Base-by-base conservation (phyloP, 2,113 vertebrate species). In the Aphyosemion australe region DNA sequence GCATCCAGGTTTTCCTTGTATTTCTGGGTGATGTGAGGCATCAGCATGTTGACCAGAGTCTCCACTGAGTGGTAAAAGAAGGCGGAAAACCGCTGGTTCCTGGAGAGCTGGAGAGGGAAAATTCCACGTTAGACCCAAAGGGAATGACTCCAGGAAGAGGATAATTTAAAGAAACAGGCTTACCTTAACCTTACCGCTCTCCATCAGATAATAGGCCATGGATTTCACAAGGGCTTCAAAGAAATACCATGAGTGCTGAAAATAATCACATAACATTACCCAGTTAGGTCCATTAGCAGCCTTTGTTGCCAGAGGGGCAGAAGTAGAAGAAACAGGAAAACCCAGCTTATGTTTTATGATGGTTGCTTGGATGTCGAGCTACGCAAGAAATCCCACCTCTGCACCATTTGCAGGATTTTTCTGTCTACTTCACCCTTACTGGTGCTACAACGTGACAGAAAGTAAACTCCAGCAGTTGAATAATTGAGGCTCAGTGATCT, bases 221-320 rank as follows among this genome's bases (percentile, higher is more conserved):
- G 97, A 99, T 85, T 99, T 99, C 78, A 97, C 94, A 70, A 99
- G 84, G 54, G 95, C 93, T 88, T 99, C 96, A 77, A 99, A 98
- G 92, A 99, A 99, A 91, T 96, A 99, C 97, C 97, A 99, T 0
- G 96, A 99, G 87, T 98, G 95, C 97, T 99, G 84, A 45, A 92
- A 37, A 10, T 37, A 37, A 37, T 10, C 34, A 37, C 4, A 37
- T 10, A 37, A 37, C 3, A 32, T 32, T 7, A 32, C 32, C 7
- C 4, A 32, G 32, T 32, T 32, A 37, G 26, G n/a, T n/a, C n/a
- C n/a, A n/a, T 26, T 26, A 26, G 26, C 26, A 26, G 26, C 26
- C 26, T 42, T 42, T 42, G 41, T 42, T 42, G 34, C 3, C 26
- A 26, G 26, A 5, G 26, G 4, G 9, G 34, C 34, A 37, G 34